Percentiles rank a stretch among this genome's conserved stretches.
Evolutionary conservation across 2,888 invertebrate genomes (phyloP).

Genomic region (Stenchaetothrips biformis): DNA sequence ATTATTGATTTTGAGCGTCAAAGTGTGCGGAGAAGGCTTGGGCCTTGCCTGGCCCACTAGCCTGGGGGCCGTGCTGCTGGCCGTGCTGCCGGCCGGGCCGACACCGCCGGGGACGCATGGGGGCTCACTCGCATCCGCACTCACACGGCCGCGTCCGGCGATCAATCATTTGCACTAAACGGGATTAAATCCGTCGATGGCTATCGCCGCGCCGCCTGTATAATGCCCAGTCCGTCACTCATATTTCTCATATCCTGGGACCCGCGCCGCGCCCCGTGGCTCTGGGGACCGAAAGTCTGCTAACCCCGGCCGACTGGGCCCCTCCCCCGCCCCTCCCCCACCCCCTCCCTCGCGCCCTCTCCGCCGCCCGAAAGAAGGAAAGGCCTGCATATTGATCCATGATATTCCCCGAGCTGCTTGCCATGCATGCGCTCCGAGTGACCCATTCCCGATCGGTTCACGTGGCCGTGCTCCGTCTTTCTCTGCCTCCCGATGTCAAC

Average conservation of each 20-base stretch:
- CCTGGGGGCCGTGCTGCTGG: not conserved
- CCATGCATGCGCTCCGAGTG: constrained; percentile 15
- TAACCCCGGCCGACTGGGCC: not conserved
- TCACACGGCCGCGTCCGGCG: not conserved
- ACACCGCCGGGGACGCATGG: not conserved
- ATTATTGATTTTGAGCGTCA: no score
- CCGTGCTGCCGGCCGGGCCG: not conserved
- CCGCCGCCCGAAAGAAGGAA: not conserved
- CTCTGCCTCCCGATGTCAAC: constrained; percentile 14
- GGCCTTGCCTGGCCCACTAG: no score
- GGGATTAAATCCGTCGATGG: not conserved
- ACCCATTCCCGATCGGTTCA: constrained; percentile 18
- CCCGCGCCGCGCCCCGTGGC: not conserved
- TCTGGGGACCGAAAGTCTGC: not conserved
- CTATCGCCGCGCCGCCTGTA: no score
- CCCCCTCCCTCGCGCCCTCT: not conserved
- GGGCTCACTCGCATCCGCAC: not conserved
- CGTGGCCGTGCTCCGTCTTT: not conserved
- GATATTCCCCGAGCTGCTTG: not conserved
- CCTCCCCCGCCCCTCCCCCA: no score
- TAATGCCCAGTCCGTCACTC: no score
- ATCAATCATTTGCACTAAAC: constrained; percentile 21
- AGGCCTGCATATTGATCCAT: constrained; percentile 16
- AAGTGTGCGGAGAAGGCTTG: no score
- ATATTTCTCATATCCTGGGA: not conserved